Base-by-base conservation (phyloP, 53 echinoderm and acorn worm genomes). In the Paracentrotus lividus region DNA sequence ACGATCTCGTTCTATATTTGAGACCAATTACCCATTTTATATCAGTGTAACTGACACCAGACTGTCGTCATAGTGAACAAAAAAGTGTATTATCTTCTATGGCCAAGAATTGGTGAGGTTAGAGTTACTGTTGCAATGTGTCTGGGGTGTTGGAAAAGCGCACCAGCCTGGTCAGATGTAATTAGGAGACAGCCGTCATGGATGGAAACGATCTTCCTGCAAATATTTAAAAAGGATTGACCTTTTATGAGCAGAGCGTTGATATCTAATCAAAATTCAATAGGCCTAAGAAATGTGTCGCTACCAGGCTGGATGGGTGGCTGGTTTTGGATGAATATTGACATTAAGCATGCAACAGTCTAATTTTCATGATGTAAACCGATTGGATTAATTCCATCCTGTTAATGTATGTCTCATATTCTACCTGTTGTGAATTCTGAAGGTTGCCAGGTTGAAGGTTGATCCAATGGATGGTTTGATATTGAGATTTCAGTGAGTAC, bases 171-270 rank as follows among this genome's bases (percentile, higher is more conserved):
- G 47, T 81, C 47, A 81, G 81, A 47, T 81, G 81, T 47, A 81
- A 81, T 81, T 81, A 81, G 27, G 0, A 77, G 21, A 18, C 40
- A 77, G 40, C 77, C 42, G 43, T 81, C 27, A 27, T 26, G 4
- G 81, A 23, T 18, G 47, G n/a, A 81, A 81, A n/a, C 47, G 49
- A 81, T n/a, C n/a, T n/a, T n/a, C n/a, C n/a, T n/a, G 81, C 81
- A 81, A 81, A 81, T 81, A 81, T 81, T 81, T 44, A 81, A 81
- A 81, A 47, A 81, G 81, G 81, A 81, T 81, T 81, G 81, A 81
- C 81, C 81, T 81, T 81, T n/a, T 81, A 45, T 81, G 16, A 18
- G 72, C 12, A 81, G 49, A 81, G 45, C 33, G 47, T 16, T n/a
- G n/a, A n/a, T 47, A 44, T n/a, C 45, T 81, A 81, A 81, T 81